Base-by-base conservation (phyloP, 1,140 invertebrate species). In the Argopecten irradians region DNA sequence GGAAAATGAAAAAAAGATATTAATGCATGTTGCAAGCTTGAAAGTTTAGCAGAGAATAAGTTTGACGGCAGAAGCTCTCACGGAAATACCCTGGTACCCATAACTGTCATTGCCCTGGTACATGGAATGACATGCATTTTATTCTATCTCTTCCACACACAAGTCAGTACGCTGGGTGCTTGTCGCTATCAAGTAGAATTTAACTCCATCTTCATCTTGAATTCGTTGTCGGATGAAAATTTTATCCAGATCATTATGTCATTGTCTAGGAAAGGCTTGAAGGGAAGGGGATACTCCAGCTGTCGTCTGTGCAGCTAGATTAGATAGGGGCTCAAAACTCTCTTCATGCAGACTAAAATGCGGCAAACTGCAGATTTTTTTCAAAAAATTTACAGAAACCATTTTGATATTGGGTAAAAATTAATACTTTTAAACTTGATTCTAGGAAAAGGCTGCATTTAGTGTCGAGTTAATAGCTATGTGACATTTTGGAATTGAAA, bases 31-130 rank as follows among this genome's bases (percentile, higher is more conserved):
- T 71, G 22, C 22, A 28, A 71, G 55, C 55, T 71, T 71, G 55
- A 71, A 71, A 71, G 55, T 71, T 71, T 71, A 71, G 22, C n/a
- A 11, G n/a, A 71, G 55, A 16, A 71, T 71, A 28, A 71, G n/a
- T 71, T 71, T 71, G 55, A 71, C 55, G n/a, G 55, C 55, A 71
- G 55, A 71, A 71, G 55, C 55, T 71, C 55, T 71, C 55, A 71
- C 22, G 55, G 3, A 71, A 71, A 16, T 71, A n/a, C 16, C 55
- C 55, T 71, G 55, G 55, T 71, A 71, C 55, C 55, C 8, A 71
- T 71, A 71, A 71, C 55, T 71, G 55, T 71, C 55, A 71, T 16
- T 7, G 19, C 22, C 1, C 28, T 71, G 19, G 1, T 39, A 28
- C 22, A 71, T 5, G 16, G 22, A 71, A 71, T 71, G 55, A 71